These are phyloP conservation scores for Andrena camellia DNA, from an alignment of 2,888 invertebrate species.

Conservation along the genomic window DNA sequence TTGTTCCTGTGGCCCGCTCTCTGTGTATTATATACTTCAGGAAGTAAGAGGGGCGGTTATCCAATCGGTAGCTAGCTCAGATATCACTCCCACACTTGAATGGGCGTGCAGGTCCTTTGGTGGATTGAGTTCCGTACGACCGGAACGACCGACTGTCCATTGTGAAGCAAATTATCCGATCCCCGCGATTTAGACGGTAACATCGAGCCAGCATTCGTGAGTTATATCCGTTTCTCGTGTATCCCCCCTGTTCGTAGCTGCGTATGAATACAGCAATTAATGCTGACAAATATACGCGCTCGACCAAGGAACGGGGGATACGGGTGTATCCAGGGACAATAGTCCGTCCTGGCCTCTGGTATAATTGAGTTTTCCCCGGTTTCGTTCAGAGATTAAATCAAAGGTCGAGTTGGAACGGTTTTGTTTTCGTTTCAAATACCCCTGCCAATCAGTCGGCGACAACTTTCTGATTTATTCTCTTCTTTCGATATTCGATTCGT, in stretches of 20 bases:
- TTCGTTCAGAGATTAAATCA: neutral
- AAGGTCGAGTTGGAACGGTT: neutral
- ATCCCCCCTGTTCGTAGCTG: neutral
- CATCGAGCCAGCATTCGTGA: conserved; percentile 1
- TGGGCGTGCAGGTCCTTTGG: neutral
- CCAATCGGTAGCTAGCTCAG: too few species aligned
- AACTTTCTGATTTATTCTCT: neutral
- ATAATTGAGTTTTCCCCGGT: conserved; percentile 27
- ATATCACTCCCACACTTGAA: neutral
- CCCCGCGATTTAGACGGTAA: conserved; percentile 10
- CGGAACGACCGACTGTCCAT: conserved; percentile 19
- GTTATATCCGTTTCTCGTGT: conserved; percentile 9
- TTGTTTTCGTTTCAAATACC: neutral
- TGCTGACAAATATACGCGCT: conserved; percentile 32
- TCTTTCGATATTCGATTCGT: neutral
- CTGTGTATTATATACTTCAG: too few species aligned
- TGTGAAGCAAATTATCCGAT: conserved; percentile 29
- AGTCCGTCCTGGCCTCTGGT: neutral
- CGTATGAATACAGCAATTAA: conserved; percentile 45
- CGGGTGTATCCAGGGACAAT: neutral
- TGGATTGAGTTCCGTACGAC: conserved; percentile 6
- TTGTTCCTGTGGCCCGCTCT: too few species aligned
- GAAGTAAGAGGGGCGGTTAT: too few species aligned
- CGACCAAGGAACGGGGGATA: conserved; percentile 3
- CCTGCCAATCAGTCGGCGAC: neutral